Percentiles rank a stretch among this genome's conserved stretches.
phyloP scores from a whole-genome alignment of 2,888 invertebrate genomes.

The Nemurella pictetii region DNA sequence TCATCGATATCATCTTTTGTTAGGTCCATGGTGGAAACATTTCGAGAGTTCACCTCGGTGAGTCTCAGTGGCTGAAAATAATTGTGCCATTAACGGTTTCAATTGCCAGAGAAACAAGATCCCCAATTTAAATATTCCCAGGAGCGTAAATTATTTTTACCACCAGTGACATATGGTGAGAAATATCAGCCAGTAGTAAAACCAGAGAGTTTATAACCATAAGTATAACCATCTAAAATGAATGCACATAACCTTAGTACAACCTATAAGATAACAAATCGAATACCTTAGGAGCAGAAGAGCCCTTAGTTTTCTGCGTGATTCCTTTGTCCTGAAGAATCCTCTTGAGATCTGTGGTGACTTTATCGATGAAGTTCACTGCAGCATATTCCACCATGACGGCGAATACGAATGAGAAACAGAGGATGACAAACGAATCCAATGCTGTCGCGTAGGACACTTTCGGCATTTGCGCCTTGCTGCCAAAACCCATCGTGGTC shows the following conservation, averaged over 20 bases:
- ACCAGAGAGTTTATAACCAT: too few relatives aligned
- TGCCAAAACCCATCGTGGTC: slow-evolving; percentile 66
- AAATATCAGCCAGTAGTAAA: too few relatives aligned
- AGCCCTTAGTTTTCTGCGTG: slow-evolving; percentile 19
- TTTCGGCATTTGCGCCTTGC: slow-evolving; percentile 60
- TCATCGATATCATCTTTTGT: slow-evolving; percentile 14
- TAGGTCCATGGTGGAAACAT: slow-evolving; percentile 7
- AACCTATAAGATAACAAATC: too few relatives aligned
- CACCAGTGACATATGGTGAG: too few relatives aligned
- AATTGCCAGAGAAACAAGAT: not conserved
- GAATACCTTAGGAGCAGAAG: not conserved
- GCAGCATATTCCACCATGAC: slow-evolving; percentile 64
- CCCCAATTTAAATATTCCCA: too few relatives aligned
- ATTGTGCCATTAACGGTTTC: not conserved
- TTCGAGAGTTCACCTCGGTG: not conserved
- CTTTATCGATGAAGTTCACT: slow-evolving; percentile 60
- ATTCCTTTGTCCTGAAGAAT: slow-evolving; percentile 45
- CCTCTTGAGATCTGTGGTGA: slow-evolving; percentile 51
- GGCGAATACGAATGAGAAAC: slow-evolving; percentile 65
- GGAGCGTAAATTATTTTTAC: too few relatives aligned
- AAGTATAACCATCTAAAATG: too few relatives aligned
- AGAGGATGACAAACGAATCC: slow-evolving; percentile 64
- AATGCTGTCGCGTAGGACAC: slow-evolving; percentile 66
- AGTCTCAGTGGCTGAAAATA: not conserved
- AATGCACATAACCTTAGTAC: too few relatives aligned